A percentile compares a stretch with the other conserved stretches of the same genome.
Conservation (phyloP, 1,140 invertebrate species). For the Micrasema longulum region DNA sequence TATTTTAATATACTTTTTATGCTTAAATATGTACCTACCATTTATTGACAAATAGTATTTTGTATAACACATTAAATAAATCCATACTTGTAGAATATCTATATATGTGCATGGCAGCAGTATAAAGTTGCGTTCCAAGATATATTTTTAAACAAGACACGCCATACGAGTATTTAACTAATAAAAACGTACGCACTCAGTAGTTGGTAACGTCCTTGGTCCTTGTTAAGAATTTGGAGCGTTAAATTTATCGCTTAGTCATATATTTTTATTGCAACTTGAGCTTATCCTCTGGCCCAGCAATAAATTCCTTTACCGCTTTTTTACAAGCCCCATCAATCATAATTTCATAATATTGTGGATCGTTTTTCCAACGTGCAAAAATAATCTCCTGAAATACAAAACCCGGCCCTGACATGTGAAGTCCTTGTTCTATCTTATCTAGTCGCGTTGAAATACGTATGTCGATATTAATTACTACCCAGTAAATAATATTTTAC, state of each 20-base stretch:
- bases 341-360: constrained; percentile 41
- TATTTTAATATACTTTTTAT: no score
- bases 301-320: constrained; percentile 36
- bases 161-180: constrained; percentile 6
- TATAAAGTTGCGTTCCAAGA: no score
- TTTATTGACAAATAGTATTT: no score
- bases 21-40: no score
- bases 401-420: neutral
- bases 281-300: constrained; percentile 22
- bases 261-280: constrained; percentile 33
- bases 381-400: constrained; percentile 24
- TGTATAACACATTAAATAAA: no score
- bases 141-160: neutral
- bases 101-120: no score
- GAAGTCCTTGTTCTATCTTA: constrained; percentile 20
- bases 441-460: no score
- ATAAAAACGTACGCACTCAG: constrained; percentile 5
- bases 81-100: no score
- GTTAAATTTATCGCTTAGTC: constrained; percentile 31
- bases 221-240: constrained; percentile 24
- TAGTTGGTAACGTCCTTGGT: neutral
- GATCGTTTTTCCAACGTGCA: constrained; percentile 27
- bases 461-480: no score
- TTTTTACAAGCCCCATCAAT: constrained; percentile 39
- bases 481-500: no score